Evolutionary conservation across 1,140 invertebrate genomes (phyloP), one percentile per base, ranked within the genome.

Genomic region (Formica selysi): DNA sequence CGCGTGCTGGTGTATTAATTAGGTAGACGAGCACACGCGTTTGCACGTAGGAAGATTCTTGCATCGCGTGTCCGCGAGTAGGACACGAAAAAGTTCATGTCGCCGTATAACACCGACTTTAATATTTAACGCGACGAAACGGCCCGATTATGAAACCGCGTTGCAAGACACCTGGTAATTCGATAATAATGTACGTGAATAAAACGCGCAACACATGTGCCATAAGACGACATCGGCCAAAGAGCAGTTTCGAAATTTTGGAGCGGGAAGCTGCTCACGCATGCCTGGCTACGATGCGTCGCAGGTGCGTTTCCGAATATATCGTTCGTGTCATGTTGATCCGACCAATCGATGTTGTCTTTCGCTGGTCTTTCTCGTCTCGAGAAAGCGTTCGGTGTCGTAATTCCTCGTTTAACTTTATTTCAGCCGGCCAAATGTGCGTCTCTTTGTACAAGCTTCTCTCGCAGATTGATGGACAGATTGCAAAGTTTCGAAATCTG

Each of bases 151-250:
- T 90, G 89, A 90, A 90, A 92, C 38, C 48, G 54, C 44, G 80
- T 85, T 83, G 90, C 86, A 67, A 90, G 89, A 91, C 80, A 89
- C 90, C 86, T 86, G 85, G 87, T 90, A 92, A 91, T 91, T 89
- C 90, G 90, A 91, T 91, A 91, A 91, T 90, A 90, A 90, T 86
- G 86, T 83, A 90, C 67, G 86, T 87, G 89, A 16, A 57, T 86
- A 61, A 85, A 36, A 70, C 74, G 78, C 86, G 79, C 67, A 11
- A 73, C 54, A 54, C 26, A 51, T 19, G 48, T 38, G 65, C 67
- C 38, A 73, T 19, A 73, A 81, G 79, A 85, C 62, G 70, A 78
- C 38, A 83, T 32, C 38, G 70, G 19, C 57, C 81, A 73, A 85
- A 54, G 64, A 79, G 51, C 41, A 54, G 38, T 89, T 89, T 86